phyloP scores from a whole-genome alignment of 2,888 invertebrate species.

The Clunio marinus region DNA sequence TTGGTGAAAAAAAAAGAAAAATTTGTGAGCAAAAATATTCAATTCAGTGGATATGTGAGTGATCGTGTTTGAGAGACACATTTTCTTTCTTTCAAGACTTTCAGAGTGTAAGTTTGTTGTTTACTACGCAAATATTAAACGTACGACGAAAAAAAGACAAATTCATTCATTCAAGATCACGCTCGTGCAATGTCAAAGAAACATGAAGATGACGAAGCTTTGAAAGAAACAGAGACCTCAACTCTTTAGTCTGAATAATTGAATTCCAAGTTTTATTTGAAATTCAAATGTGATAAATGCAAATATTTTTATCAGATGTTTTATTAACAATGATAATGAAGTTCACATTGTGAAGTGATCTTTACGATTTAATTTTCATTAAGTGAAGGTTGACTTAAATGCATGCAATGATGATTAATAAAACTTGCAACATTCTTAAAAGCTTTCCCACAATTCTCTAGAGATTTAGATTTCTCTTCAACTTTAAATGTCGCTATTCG shows the following conservation, averaged over 20 bases:
- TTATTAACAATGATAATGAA: no score
- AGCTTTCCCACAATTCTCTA: background rate
- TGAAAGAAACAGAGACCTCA: no score
- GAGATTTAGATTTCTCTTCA: background rate
- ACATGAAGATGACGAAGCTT: background rate
- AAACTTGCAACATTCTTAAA: background rate
- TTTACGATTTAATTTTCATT: no score
- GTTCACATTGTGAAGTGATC: no score
- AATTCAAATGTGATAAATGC: no score
- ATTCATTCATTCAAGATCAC: conserved; percentile 15
- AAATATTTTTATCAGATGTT: no score
- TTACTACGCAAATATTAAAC: conserved; percentile 5
- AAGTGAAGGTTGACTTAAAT: no score
- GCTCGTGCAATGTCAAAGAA: background rate
- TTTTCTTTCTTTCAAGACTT: background rate
- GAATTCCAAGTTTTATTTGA: background rate
- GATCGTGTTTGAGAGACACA: conserved; percentile 14
- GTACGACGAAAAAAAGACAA: conserved; percentile 1
- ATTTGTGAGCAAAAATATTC: background rate
- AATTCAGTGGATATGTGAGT: background rate
- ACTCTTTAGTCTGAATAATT: background rate
- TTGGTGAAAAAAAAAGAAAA: background rate
- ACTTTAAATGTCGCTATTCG: background rate
- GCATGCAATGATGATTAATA: no score
- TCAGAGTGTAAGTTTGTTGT: background rate